A percentile compares a stretch with the other conserved stretches of the same genome.
These are phyloP conservation scores for Platygyra sinensis DNA, from an alignment of 64 coral and sea anemone genomes.

Conservation along the genomic window DNA sequence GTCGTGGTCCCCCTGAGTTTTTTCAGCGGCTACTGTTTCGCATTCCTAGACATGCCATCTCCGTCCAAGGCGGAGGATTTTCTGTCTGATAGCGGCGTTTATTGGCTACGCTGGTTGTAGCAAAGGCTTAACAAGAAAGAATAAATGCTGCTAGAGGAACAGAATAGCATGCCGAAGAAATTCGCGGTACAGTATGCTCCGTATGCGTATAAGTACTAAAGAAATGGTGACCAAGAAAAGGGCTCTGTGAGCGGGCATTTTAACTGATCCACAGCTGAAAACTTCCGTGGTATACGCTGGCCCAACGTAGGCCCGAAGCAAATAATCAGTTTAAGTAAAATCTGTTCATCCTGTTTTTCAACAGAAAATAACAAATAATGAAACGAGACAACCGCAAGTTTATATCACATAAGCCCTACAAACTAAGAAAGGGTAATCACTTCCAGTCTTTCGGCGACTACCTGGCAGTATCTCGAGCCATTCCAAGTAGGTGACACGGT, in stretches of 20 bases:
- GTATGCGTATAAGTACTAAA: background rate
- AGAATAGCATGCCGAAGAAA: background rate
- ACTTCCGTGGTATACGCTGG: background rate
- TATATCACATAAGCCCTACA: too few species aligned
- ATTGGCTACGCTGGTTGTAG: background rate
- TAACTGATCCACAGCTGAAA: background rate
- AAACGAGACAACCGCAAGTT: too few species aligned
- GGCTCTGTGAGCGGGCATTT: background rate
- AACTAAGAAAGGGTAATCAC: too few species aligned
- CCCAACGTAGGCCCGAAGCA: too few species aligned
- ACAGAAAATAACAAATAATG: too few species aligned
- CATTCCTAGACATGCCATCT: slow-evolving; percentile 93
- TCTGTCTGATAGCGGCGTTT: background rate
- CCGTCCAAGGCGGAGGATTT: slow-evolving; percentile 86
- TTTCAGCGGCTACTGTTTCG: slow-evolving; percentile 65
- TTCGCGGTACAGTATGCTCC: background rate
- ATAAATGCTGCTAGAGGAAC: background rate
- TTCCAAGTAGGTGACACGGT: too few species aligned
- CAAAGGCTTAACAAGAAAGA: background rate
- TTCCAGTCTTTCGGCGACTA: too few species aligned
- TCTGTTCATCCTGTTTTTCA: too few species aligned
- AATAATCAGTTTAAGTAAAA: too few species aligned
- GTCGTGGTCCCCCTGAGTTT: slow-evolving; percentile 51
- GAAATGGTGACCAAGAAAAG: too few species aligned
- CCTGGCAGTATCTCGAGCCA: too few species aligned